Evolutionary conservation across 2,888 invertebrate species (phyloP).

Genomic region (Xestia rhomboidea): DNA sequence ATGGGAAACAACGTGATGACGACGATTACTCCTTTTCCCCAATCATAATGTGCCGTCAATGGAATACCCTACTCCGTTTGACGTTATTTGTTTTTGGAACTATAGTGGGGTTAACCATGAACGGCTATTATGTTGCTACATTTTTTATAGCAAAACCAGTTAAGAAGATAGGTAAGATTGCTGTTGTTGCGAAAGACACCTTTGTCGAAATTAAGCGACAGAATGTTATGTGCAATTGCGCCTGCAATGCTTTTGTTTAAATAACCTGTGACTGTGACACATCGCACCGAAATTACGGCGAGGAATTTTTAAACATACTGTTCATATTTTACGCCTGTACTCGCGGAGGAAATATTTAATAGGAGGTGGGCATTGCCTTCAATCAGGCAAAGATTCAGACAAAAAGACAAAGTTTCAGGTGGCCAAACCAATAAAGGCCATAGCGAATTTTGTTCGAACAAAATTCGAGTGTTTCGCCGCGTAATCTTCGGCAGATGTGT

Average conservation of each 20-base stretch:
- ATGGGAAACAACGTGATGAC: no score
- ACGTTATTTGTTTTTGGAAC: not conserved
- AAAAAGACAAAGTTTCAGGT: not conserved
- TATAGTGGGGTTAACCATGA: not conserved
- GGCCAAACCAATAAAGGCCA: no score
- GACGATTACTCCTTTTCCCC: not conserved
- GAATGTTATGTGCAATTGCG: not conserved
- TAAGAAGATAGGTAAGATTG: not conserved
- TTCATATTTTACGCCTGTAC: not conserved
- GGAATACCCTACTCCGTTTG: not conserved
- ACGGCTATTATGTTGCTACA: not conserved
- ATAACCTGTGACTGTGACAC: not conserved
- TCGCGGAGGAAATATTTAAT: not conserved
- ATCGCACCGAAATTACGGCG: not conserved
- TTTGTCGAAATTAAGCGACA: not conserved
- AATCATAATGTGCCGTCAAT: not conserved
- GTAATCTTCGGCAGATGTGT: not conserved
- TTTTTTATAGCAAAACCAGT: not conserved
- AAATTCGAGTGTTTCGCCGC: not conserved
- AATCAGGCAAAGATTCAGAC: not conserved
- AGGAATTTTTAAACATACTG: not conserved
- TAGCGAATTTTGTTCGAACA: no score
- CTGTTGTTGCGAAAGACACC: not conserved
- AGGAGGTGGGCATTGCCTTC: not conserved
- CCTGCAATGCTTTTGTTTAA: not conserved